A percentile compares a stretch with the other conserved stretches of the same genome.
These are phyloP conservation scores for Otus scops DNA, from an alignment of 2,797 vertebrate genomes.

Conservation along the genomic window DNA sequence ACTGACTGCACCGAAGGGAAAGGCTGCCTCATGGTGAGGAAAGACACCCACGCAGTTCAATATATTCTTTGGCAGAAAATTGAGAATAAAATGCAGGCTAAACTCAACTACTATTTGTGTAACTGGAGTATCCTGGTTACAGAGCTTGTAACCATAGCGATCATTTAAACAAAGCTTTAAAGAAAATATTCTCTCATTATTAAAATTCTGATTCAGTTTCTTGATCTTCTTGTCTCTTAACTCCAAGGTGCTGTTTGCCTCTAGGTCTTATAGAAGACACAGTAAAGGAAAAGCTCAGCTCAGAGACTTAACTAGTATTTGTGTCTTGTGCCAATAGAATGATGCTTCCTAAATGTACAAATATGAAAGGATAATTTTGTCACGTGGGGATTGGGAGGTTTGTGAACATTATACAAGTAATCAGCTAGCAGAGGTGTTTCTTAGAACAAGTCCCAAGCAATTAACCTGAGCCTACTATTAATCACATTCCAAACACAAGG, in stretches of 20 bases:
- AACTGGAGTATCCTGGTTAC: constrained; percentile 67
- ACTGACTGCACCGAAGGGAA: background rate
- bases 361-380: background rate
- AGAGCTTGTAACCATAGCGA: constrained; percentile 9
- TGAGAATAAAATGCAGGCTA: background rate
- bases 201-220: background rate
- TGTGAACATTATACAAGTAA: background rate
- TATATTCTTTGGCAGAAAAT: background rate
- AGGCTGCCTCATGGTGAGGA: background rate
- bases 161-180: constrained; percentile 9
- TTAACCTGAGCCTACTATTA: background rate
- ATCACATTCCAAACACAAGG: background rate
- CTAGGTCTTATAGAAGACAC: background rate
- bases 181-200: background rate
- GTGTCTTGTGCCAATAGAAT: background rate
- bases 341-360: background rate
- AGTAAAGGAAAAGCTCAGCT: background rate
- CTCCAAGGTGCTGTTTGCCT: background rate
- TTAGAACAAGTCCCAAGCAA: background rate
- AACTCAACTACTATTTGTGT: constrained; percentile 70
- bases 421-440: background rate
- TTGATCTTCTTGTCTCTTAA: background rate
- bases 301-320: background rate
- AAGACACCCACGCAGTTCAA: background rate
- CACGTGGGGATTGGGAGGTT: background rate